Conservation (phyloP, 2,888 invertebrate genomes). For the Tetranychus piercei region DNA sequence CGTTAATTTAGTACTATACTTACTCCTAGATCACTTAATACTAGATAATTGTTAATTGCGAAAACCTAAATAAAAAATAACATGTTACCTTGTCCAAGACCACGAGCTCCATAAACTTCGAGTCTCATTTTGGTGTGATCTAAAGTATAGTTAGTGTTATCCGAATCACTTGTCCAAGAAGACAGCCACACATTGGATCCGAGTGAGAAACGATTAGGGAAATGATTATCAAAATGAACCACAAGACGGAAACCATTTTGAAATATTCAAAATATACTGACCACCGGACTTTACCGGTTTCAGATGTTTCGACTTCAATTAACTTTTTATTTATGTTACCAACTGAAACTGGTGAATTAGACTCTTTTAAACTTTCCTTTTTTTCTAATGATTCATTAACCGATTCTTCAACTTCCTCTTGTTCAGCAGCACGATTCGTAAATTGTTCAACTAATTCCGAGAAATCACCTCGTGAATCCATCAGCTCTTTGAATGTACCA, state of each 20-base stretch:
- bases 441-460: slow-evolving; percentile 35
- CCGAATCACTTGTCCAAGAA: slow-evolving; percentile 14
- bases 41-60: too few species aligned
- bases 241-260: slow-evolving; percentile 56
- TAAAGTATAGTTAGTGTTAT: not conserved
- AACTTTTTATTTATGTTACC: slow-evolving; percentile 15
- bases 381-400: not conserved
- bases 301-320: slow-evolving; percentile 19
- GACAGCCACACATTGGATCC: slow-evolving; percentile 22
- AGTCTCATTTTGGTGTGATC: not conserved
- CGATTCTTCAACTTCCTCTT: slow-evolving; percentile 28
- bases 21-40: too few species aligned
- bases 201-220: slow-evolving; percentile 37
- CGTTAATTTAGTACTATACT: too few species aligned
- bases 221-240: slow-evolving; percentile 51
- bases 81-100: not conserved
- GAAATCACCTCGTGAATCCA: slow-evolving; percentile 35
- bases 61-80: too few species aligned
- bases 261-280: slow-evolving; percentile 73
- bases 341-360: not conserved
- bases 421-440: slow-evolving; percentile 29
- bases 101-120: not conserved
- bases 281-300: slow-evolving; percentile 46
- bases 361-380: not conserved
- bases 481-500: slow-evolving; percentile 35